Base-by-base conservation (phyloP, 2,888 invertebrate species). In the Epinotia nisella region DNA sequence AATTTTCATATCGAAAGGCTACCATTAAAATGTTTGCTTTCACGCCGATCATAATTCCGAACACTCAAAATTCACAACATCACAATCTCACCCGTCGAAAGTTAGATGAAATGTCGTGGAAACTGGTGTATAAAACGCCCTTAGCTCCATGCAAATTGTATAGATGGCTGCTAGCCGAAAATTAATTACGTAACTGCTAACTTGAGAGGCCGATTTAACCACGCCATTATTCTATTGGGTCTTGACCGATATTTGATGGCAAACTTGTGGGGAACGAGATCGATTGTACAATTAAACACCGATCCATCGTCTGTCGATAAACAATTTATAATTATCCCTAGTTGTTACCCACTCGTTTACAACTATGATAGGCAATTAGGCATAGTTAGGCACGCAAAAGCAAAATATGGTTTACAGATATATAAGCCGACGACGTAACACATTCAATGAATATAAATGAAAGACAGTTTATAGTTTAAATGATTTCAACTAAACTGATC, bases 151-250 rank as follows among this genome's bases (percentile, higher is more conserved):
- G 80, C 81, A 80, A 84, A 83, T 81, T 85, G 76, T 81, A 85
- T 83, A 83, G 83, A 86, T 84, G 77, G 81, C 75, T 76, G 77
- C 77, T 80, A 80, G 79, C 82, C 78, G 80, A 81, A 86, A 86
- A 88, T 88, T 87, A 87, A 89, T 89, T 86, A 86, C 84, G 68
- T 53, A 35, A 73, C 67, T 80, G 76, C 79, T 73, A 85, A 85
- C 84, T 86, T 87, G 77, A 79, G 82, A 80, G 81, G 85, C 86
- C 87, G 83, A 83, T 88, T 86, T 84, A 83, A 87, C 82, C 79
- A 78, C 78, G 75, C 82, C 81, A 87, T 87, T 88, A 87, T 86
- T 85, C 82, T 81, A 79, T 78, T 82, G 78, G 78, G 78, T 80
- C 78, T 80, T 79, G 77, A 76, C 79, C 82, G 78, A 80, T 79